A percentile compares a stretch with the other conserved stretches of the same genome.
Conservation (phyloP, 1,140 invertebrate genomes). For the Charaxes varanes region DNA sequence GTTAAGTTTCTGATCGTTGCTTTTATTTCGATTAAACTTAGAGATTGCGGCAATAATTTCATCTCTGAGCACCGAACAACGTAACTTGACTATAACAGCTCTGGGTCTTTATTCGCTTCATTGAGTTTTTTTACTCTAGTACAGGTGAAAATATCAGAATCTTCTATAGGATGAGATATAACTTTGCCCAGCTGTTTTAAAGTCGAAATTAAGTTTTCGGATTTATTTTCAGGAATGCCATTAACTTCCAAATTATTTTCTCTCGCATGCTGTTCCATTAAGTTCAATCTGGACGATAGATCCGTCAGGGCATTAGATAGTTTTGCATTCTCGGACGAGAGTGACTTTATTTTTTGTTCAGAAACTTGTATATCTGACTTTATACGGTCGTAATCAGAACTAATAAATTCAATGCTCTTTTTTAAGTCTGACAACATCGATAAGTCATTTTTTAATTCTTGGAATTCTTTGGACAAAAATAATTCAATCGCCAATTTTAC, state of each 20-base stretch:
- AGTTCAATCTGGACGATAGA: slow-evolving; percentile 5
- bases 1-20: slow-evolving; percentile 2
- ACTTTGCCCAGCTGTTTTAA: slow-evolving; percentile 1
- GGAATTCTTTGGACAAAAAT: slow-evolving; percentile 10
- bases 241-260: no score
- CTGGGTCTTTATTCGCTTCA: slow-evolving; percentile 4
- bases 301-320: slow-evolving; percentile 5
- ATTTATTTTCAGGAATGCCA: no score
- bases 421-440: background rate
- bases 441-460: slow-evolving; percentile 2
- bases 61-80: slow-evolving; percentile 1
- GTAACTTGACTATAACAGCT: slow-evolving; percentile 1
- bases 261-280: slow-evolving; percentile 12
- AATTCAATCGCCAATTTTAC: no score
- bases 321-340: slow-evolving; percentile 4
- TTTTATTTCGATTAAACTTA: slow-evolving; percentile 5
- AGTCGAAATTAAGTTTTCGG: no score
- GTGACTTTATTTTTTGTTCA: background rate
- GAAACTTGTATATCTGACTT: background rate
- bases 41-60: slow-evolving; percentile 1
- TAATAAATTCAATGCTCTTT: slow-evolving; percentile 7
- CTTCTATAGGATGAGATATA: background rate
- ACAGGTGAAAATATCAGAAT: slow-evolving; percentile 2
- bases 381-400: slow-evolving; percentile 7
- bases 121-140: slow-evolving; percentile 3